Evolutionary conservation across 2,113 vertebrate genomes (phyloP).

Genomic region (Chlorocebus sabaeus): DNA sequence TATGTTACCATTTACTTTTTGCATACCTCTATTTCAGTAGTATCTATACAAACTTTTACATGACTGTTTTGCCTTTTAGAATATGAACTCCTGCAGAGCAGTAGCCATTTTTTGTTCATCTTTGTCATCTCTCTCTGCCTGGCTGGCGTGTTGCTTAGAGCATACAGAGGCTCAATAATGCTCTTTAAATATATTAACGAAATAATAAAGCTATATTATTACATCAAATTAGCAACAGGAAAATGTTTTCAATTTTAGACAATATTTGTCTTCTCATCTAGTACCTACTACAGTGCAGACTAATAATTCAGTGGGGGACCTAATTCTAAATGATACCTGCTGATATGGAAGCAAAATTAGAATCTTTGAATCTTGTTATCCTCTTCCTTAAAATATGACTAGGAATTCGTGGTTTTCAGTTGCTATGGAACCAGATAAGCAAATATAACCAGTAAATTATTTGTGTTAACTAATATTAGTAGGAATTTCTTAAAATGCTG

Average conservation of each 20-base stretch:
- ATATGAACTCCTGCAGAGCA: background rate
- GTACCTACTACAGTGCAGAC: background rate
- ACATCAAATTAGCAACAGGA: conserved; percentile 28
- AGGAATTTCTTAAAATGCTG: background rate
- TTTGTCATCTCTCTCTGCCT: background rate
- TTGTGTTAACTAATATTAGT: conserved; percentile 10
- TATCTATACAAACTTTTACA: background rate
- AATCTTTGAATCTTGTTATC: background rate
- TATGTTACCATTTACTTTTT: background rate
- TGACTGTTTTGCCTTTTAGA: background rate
- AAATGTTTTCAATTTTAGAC: conserved; percentile 38
- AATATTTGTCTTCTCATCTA: background rate
- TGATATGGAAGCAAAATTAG: conserved; percentile 17
- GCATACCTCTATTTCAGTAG: background rate
- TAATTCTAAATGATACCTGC: conserved; percentile 35
- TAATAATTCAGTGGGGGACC: background rate
- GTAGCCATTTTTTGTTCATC: background rate
- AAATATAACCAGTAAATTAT: background rate
- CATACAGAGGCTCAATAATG: conserved; percentile 24
- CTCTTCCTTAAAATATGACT: conserved; percentile 22
- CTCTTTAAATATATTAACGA: conserved; percentile 50
- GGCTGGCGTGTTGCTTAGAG: background rate
- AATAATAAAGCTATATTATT: conserved; percentile 18
- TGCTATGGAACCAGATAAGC: conserved; percentile 4
- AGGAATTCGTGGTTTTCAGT: background rate